Percentiles rank a stretch among this genome's conserved stretches.
Conservation (phyloP, 2,113 vertebrate genomes). For the Oophaga pumilio region DNA sequence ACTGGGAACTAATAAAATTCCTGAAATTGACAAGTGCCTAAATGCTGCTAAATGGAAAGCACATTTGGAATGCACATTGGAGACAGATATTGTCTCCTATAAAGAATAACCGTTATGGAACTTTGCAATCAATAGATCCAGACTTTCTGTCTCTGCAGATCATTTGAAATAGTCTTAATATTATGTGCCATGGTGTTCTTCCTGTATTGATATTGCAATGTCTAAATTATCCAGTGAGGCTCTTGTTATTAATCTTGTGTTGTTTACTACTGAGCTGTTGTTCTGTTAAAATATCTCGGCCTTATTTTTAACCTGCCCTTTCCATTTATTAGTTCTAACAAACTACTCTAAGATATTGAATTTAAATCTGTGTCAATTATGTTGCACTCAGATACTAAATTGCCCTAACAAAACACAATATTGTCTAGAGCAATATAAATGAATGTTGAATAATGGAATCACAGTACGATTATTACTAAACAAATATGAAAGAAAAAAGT, state of each 20-base stretch:
- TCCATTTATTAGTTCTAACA: neutral
- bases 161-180: constrained; percentile 32
- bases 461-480: no score
- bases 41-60: neutral
- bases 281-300: neutral
- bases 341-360: neutral
- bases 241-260: constrained; percentile 18
- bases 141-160: constrained; percentile 54
- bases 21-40: constrained; percentile 22
- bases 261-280: constrained; percentile 11
- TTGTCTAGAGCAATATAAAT: neutral
- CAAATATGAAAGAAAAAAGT: no score
- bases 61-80: constrained; percentile 12
- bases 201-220: constrained; percentile 52
- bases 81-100: constrained; percentile 11
- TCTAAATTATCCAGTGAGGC: constrained; percentile 4
- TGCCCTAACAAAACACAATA: neutral
- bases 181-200: constrained; percentile 28
- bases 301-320: constrained; percentile 18
- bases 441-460: neutral
- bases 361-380: neutral
- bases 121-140: constrained; percentile 48
- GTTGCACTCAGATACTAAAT: neutral
- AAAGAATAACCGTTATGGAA: constrained; percentile 20
- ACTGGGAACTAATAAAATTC: neutral